Evolutionary conservation across 2,888 invertebrate genomes (phyloP).

Genomic region (Epirrhoe tristata): DNA sequence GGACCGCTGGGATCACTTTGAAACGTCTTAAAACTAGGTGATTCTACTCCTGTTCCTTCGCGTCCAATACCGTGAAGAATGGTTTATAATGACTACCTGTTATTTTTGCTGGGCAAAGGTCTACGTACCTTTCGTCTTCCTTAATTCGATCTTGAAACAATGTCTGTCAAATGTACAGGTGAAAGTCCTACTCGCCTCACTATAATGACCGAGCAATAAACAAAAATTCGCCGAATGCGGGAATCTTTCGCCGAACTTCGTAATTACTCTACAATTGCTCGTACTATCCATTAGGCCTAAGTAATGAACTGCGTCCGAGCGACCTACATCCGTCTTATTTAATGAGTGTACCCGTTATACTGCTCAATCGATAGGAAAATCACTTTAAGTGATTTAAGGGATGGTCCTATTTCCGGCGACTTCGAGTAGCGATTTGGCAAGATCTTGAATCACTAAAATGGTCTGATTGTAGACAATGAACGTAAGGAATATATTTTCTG

Average conservation of each 20-base stretch:
- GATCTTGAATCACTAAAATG: slow-evolving; percentile 37
- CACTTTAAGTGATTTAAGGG: slow-evolving; percentile 55
- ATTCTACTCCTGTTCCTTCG: too few species aligned
- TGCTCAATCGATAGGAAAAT: slow-evolving; percentile 67
- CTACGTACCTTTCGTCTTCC: neutral
- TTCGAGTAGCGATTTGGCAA: slow-evolving; percentile 35
- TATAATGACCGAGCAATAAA: neutral
- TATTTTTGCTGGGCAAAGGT: neutral
- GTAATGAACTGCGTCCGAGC: slow-evolving; percentile 54
- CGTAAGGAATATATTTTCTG: slow-evolving; percentile 35
- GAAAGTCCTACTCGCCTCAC: neutral
- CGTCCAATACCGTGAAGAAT: too few species aligned
- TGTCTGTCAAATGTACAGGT: neutral
- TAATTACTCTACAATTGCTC: slow-evolving; percentile 44
- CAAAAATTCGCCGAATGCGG: slow-evolving; percentile 24
- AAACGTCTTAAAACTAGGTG: too few species aligned
- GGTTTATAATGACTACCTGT: too few species aligned
- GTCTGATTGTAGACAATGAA: slow-evolving; percentile 37
- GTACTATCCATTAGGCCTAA: slow-evolving; percentile 51
- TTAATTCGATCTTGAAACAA: neutral
- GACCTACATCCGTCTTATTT: slow-evolving; percentile 64
- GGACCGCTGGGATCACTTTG: too few species aligned
- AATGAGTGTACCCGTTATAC: slow-evolving; percentile 53
- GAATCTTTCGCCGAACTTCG: slow-evolving; percentile 32
- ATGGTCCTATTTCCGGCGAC: slow-evolving; percentile 42